Evolutionary conservation across 2,797 vertebrate genomes (phyloP), one percentile per base, ranked within the genome.

Genomic region (Macropus fuliginosus): DNA sequence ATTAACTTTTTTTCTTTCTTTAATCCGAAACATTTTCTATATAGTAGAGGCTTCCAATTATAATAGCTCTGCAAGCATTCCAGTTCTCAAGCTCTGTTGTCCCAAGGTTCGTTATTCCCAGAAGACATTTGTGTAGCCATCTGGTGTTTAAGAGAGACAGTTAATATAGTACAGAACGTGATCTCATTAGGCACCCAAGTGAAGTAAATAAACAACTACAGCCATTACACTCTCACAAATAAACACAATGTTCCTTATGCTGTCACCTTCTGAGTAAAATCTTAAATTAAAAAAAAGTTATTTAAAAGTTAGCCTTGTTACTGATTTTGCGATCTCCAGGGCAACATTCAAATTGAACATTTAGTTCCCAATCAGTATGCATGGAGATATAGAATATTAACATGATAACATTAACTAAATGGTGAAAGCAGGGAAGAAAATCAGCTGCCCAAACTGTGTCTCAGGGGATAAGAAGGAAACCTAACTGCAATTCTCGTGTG

Each of bases 81-180:
- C 92, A 91, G 89, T 46, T 94, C 87, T 91, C 52, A 94, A 28
- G 59, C 59, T 89, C 16, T 93, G 59, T 94, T 91, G 62, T 46
- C 34, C 28, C 29, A 81, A 21, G 90, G 13, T 46, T 94, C 95
- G 18, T 52, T 94, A 59, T 96, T 95, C 93, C 62, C 56, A 93
- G 90, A 74, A 93, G 46, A 92, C 56, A 66, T 62, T n/a, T 31
- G 2, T 59, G 21, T 92, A 62, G 18, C 93, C 92, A 93, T 92
- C 40, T 91, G n/a, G 9, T 92, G n/a, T 93, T 95, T 92, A 54
- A 91, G 93, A 94, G 66, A 14, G n/a, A 46, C 0, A 50, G 40
- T 91, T 95, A 56, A 31, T 50, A 24, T 91, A 34, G 8, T 55
- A 91, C 12, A 95, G 91, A 92, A 91, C 57, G 9, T 92, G 46